These are phyloP conservation scores for Triops longicaudatus DNA, from an alignment of 1,140 invertebrate species.

Conservation along the genomic window DNA sequence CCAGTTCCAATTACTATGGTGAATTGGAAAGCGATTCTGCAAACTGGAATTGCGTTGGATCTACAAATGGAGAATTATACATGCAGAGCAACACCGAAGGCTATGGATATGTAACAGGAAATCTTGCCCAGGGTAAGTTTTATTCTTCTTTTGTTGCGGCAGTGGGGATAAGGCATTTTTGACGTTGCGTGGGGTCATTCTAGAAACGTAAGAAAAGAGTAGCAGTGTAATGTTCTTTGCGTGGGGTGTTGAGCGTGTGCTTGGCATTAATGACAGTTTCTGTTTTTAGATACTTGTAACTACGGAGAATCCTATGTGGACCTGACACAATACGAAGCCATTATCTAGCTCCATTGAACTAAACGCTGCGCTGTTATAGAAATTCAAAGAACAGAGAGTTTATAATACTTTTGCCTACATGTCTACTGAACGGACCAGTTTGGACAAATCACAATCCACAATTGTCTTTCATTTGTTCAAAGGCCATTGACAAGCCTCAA, in stretches of 20 bases:
- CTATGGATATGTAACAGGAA: neutral
- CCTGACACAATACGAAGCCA: neutral
- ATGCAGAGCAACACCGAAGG: neutral
- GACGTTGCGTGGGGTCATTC: neutral
- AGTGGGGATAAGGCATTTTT: neutral
- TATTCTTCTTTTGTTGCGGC: neutral
- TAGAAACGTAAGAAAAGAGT: neutral
- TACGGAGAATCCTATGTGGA: conserved; percentile 8
- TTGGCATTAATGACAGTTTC: conserved; percentile 7
- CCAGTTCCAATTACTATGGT: neutral
- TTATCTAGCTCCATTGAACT: neutral
- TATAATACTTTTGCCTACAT: neutral
- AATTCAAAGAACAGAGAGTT: too few species aligned
- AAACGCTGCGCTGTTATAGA: too few species aligned
- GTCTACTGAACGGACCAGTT: neutral
- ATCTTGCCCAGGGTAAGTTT: neutral
- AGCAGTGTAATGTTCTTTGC: neutral
- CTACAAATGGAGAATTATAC: neutral
- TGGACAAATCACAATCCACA: conserved; percentile 8
- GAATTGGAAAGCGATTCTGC: neutral
- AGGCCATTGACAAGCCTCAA: neutral
- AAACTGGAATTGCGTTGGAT: conserved; percentile 3
- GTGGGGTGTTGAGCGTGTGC: conserved; percentile 8
- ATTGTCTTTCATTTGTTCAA: conserved; percentile 14
- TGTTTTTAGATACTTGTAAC: neutral